Base-by-base conservation (phyloP, 2,888 invertebrate genomes). In the Dione vanillae region DNA sequence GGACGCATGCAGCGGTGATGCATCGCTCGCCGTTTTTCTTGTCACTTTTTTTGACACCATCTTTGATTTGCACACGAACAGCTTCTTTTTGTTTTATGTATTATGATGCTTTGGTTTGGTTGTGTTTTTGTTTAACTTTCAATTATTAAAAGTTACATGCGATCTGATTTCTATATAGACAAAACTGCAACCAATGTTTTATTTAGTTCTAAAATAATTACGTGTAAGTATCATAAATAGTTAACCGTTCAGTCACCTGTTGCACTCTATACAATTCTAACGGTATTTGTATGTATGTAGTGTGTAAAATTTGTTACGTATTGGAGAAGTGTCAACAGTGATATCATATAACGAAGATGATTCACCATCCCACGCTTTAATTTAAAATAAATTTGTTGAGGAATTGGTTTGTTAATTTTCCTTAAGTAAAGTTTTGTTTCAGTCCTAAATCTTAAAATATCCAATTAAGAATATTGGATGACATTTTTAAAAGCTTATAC, bases 61-160 rank as follows among this genome's bases (percentile, higher is more conserved):
- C 82, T 75, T 85, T 89, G 86, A 88, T 90, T 89, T 90, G 90
- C 90, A 89, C 90, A 87, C 83, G 85, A 86, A 83, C 83, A 80
- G 89, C 91, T 90, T 56, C 7, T 12, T 56, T 40, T 54, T 37
- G 16, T 56, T 56, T 91, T 79, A 88, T 90, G 83, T 64, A 52
- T 49, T 72, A 62, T 87, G 83, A 82, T 85, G 82, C 86, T 82
- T 81, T 69, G n/a, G 70, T 58, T 75, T 71, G 74, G 37, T 73
- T 73, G 74, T 74, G 75, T 71, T 76, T 76, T 78, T 67, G 73
- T 78, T 75, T 47, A 41, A n/a, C n/a, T n/a, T n/a, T 16, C 52
- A 45, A 62, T 70, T 59, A 64, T 69, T 52, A 66, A n/a, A 11
- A 67, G 37, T 41, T 61, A n/a, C n/a, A 16, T 20, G 8, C 43